A percentile compares a stretch with the other conserved stretches of the same genome.
Conservation (phyloP, 2,888 invertebrate species). For the Euproctis similis region DNA sequence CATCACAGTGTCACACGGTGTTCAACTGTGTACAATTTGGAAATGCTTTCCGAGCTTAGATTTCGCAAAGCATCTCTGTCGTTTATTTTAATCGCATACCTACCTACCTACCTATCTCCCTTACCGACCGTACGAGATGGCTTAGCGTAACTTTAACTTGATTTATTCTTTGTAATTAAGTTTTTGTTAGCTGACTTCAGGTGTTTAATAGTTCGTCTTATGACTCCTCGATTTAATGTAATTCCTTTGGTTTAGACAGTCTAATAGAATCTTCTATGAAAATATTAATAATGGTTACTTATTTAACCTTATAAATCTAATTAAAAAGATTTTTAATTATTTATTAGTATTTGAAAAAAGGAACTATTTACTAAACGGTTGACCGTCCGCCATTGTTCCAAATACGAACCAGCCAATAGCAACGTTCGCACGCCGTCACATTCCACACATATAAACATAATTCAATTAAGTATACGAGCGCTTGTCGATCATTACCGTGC, state of each 20-base stretch:
- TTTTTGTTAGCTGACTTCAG: not conserved
- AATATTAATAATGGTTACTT: no score
- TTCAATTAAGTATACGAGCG: conserved; percentile 54
- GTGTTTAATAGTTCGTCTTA: no score
- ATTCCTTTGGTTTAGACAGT: no score
- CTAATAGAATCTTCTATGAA: no score
- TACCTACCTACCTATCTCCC: conserved; percentile 13
- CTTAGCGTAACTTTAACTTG: conserved; percentile 3
- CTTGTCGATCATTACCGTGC: conserved; percentile 47
- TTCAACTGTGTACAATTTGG: conserved; percentile 9
- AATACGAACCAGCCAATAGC: conserved; percentile 46
- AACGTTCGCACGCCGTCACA: conserved; percentile 17
- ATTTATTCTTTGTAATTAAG: conserved; percentile 2
- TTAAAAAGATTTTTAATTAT: no score
- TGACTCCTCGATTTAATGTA: no score
- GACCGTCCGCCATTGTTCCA: conserved; percentile 51
- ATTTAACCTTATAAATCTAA: no score
- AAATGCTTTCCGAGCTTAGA: conserved; percentile 13
- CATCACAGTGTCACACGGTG: conserved; percentile 9
- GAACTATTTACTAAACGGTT: conserved; percentile 8
- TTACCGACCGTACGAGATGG: conserved; percentile 15
- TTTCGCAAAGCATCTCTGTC: conserved; percentile 26
- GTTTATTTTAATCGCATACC: conserved; percentile 15
- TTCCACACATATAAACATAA: conserved; percentile 54
- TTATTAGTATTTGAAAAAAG: no score